phyloP scores from a whole-genome alignment of 2,888 invertebrate genomes.

The Phragmatobia fuliginosa region DNA sequence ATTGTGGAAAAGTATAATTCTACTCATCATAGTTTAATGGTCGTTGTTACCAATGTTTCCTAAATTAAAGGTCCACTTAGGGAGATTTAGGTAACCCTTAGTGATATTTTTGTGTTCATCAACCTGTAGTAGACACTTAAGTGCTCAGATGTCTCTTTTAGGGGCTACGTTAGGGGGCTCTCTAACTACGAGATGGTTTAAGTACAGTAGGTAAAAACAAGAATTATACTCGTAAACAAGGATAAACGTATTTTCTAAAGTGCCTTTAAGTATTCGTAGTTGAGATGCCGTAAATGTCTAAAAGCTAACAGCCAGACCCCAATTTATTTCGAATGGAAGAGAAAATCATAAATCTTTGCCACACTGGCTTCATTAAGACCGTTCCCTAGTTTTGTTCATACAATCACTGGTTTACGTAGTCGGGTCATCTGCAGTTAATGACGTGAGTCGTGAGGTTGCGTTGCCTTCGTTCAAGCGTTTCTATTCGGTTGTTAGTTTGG shows the following conservation, averaged over 20 bases:
- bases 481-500: not conserved
- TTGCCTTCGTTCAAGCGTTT: slow-evolving; percentile 16
- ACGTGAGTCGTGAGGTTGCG: slow-evolving; percentile 47
- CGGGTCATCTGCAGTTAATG: slow-evolving; percentile 54
- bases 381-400: not conserved
- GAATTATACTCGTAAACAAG: not conserved
- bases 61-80: too few relatives aligned
- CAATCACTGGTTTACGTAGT: slow-evolving; percentile 9
- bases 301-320: not conserved
- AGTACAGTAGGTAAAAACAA: too few relatives aligned
- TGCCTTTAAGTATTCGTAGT: not conserved
- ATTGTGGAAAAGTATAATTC: too few relatives aligned
- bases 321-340: slow-evolving; percentile 8
- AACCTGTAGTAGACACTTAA: too few relatives aligned
- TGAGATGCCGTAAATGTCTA: not conserved
- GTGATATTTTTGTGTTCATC: too few relatives aligned
- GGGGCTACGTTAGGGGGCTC: too few relatives aligned
- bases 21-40: too few relatives aligned
- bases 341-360: slow-evolving; percentile 7
- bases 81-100: too few relatives aligned
- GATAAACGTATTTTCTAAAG: not conserved
- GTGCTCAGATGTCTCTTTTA: too few relatives aligned
- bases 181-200: too few relatives aligned
- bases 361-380: slow-evolving; percentile 4
- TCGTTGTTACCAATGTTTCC: too few relatives aligned